These are phyloP conservation scores for Diplodus puntazzo DNA, from an alignment of 2,797 vertebrate genomes.

Conservation along the genomic window DNA sequence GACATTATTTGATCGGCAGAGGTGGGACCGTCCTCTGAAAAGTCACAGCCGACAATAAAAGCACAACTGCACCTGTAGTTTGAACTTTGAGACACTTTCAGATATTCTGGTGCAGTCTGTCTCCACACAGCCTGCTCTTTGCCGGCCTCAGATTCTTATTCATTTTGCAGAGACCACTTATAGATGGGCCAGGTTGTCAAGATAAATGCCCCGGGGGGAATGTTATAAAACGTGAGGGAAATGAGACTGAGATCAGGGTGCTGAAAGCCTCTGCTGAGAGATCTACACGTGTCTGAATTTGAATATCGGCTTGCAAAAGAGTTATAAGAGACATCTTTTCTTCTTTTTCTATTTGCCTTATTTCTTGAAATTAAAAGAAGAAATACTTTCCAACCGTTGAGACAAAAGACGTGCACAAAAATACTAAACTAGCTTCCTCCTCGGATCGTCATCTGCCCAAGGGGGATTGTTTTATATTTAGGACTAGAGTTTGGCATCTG, in stretches of 20 bases:
- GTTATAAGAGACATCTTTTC: neutral
- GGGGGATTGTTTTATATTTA: neutral
- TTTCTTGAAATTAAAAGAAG: too few relatives aligned
- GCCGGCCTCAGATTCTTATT: neutral
- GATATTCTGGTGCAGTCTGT: neutral
- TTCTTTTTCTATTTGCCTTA: too few relatives aligned
- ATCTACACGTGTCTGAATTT: too few relatives aligned
- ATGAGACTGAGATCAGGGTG: neutral
- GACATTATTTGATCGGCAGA: constrained; percentile 43
- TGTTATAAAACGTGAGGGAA: neutral
- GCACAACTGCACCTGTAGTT: constrained; percentile 27
- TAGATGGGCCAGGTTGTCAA: neutral
- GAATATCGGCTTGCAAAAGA: too few relatives aligned
- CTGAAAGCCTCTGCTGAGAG: neutral
- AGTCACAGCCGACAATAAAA: constrained; percentile 22
- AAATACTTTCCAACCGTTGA: neutral
- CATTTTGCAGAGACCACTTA: neutral
- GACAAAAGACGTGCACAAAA: neutral
- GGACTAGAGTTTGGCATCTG: neutral
- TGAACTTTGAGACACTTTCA: constrained; percentile 39
- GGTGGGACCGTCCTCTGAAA: constrained; percentile 50
- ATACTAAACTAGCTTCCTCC: neutral
- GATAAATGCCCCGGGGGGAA: neutral
- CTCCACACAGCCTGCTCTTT: neutral
- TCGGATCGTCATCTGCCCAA: neutral